These are phyloP conservation scores for Zaprionus davidi DNA, from an alignment of 1,140 invertebrate species.

Conservation along the genomic window DNA sequence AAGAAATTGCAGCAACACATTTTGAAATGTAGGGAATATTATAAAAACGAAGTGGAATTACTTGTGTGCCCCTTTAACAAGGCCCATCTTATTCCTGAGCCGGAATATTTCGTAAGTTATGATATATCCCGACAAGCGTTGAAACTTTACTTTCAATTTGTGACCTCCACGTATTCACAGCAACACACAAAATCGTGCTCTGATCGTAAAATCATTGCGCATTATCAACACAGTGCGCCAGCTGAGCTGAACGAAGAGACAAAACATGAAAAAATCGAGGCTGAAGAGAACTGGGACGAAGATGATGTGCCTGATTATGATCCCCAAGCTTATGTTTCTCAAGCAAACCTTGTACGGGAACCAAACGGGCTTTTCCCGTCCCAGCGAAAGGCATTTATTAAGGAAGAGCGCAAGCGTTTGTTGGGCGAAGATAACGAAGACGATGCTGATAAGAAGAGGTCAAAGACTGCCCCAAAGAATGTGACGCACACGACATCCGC, in stretches of 20 bases:
- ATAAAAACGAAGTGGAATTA: constrained; percentile 64
- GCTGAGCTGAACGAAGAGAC: constrained; percentile 50
- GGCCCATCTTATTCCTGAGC: constrained; percentile 58
- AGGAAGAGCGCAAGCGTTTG: constrained; percentile 55
- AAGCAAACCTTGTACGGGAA: constrained; percentile 59
- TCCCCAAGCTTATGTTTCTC: constrained; percentile 56
- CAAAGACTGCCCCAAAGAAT: background rate
- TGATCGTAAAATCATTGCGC: constrained; percentile 69
- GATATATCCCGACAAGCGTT: background rate
- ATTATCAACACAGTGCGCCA: constrained; percentile 54
- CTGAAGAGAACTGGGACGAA: constrained; percentile 73
- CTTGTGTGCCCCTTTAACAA: constrained; percentile 71
- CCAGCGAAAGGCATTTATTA: constrained; percentile 64
- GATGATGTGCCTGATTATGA: constrained; percentile 53
- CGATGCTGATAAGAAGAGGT: constrained; percentile 5
- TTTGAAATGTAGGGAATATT: constrained; percentile 55
- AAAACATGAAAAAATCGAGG: constrained; percentile 56
- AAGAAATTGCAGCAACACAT: constrained; percentile 68
- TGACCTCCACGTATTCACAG: constrained; percentile 18
- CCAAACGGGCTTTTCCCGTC: constrained; percentile 57
- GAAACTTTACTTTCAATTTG: background rate
- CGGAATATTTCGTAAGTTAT: constrained; percentile 60
- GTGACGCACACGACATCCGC: background rate
- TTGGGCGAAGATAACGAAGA: constrained; percentile 41
- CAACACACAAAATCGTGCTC: constrained; percentile 57